Evolutionary conservation across 1,140 invertebrate genomes (phyloP).

Genomic region (Probaryconus sp.): DNA sequence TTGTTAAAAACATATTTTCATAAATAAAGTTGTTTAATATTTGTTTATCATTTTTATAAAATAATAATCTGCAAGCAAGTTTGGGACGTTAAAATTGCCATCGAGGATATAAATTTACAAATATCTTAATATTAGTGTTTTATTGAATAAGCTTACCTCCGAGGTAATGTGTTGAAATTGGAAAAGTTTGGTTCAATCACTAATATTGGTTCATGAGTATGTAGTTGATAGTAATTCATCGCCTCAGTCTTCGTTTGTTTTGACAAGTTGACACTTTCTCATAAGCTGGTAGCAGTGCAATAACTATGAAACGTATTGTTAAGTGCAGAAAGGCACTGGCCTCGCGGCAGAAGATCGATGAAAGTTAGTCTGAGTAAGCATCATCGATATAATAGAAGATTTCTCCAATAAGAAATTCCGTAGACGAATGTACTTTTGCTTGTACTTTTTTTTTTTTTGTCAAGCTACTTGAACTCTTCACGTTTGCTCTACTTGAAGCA

Average conservation of each 20-base stretch:
- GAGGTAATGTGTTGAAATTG: conserved; percentile 45
- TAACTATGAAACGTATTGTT: conserved; percentile 56
- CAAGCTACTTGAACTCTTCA: too few relatives aligned
- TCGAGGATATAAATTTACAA: conserved; percentile 27
- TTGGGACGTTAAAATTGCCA: too few relatives aligned
- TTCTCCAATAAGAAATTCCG: conserved; percentile 68
- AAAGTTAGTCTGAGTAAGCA: conserved; percentile 44
- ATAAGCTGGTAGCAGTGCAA: conserved; percentile 38
- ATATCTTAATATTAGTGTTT: too few relatives aligned
- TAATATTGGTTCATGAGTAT: conserved; percentile 36
- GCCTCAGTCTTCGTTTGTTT: conserved; percentile 39
- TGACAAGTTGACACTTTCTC: conserved; percentile 61
- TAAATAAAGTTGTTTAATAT: too few relatives aligned
- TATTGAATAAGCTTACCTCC: conserved; percentile 34
- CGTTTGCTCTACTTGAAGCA: conserved; percentile 7
- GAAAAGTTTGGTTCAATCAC: conserved; percentile 47
- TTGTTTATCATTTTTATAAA: too few relatives aligned
- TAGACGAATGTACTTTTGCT: conserved; percentile 37
- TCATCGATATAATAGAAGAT: conserved; percentile 60
- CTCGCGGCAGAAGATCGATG: conserved; percentile 41
- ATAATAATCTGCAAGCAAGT: too few relatives aligned
- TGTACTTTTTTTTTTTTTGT: too few relatives aligned
- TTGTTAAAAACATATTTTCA: too few relatives aligned
- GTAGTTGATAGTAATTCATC: conserved; percentile 49
- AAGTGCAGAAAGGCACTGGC: conserved; percentile 31